Base-by-base conservation (phyloP, 2,797 vertebrate species). In the Lacerta agilis region DNA sequence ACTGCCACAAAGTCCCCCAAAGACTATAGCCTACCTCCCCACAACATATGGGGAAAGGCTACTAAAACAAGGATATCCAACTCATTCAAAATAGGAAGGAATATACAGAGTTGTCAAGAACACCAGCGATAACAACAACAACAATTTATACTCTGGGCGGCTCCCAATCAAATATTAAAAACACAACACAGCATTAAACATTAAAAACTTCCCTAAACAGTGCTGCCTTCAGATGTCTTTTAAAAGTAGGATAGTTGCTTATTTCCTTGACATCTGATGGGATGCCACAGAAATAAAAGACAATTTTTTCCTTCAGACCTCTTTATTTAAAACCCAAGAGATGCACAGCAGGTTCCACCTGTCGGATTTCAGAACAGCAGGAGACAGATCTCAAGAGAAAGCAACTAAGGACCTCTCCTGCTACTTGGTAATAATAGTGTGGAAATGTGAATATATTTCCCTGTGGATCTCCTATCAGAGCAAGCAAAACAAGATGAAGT, bases 401-500 rank as follows among this genome's bases (percentile, higher is more conserved):
- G 18, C 38, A 61, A 11, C 58, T 4, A 15, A 41, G 58, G 66
- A 86, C n/a, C n/a, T 82, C 77, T 23, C 87, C 67, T 75, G 67
- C 67, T 75, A 79, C 20, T 55, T 58, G 80, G n/a, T 66, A 78
- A 23, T 61, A 61, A 29, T 29, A 49, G 55, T 13, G 29, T 45
- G 58, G 58, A 75, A 83, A 79, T 79, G 55, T 66, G 5, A n/a
- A 45, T 41, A 73, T 49, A n/a, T 75, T 81, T 49, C 83, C 79
- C 83, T 5, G 23, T n/a, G 36, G 83, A 27, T 67, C 23, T 1
- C 43, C 58, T 36, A 64, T 75, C 79, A 75, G 36, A 45, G 71
- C 77, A 85, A 87, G 80, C 82, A 85, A 90, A 85, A 66, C 83
- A 85, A 85, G 61, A 43, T 15, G 38, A 38, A 64, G 71, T 9